Conservation (phyloP, 2,888 invertebrate species). For the Drosophila borborema region DNA sequence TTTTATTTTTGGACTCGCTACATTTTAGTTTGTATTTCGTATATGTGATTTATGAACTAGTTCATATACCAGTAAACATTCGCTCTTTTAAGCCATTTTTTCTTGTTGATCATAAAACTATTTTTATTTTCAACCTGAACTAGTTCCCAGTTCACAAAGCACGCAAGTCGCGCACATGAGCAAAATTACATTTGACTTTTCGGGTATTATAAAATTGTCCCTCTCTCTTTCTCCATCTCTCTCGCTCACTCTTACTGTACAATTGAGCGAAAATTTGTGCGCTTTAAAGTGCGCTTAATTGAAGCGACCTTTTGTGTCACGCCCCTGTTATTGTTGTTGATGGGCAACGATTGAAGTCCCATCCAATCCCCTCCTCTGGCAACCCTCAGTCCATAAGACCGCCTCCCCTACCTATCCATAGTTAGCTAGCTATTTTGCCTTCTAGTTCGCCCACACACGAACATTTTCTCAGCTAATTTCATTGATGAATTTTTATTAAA, state of each 20-base stretch:
- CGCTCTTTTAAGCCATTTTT: neutral
- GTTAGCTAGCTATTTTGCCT: neutral
- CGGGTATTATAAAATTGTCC: constrained; percentile 14
- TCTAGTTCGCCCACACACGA: constrained; percentile 20
- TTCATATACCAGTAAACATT: neutral
- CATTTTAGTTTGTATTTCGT: too few relatives aligned
- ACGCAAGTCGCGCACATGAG: neutral
- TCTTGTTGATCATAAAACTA: neutral
- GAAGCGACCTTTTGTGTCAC: constrained; percentile 73
- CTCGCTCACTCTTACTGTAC: neutral
- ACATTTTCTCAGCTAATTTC: constrained; percentile 69
- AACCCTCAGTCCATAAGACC: neutral
- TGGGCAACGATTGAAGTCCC: constrained; percentile 2
- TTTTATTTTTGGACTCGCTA: too few relatives aligned
- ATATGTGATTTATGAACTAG: neutral
- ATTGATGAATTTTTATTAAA: constrained; percentile 82
- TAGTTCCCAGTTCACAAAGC: constrained; percentile 2
- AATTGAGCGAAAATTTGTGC: constrained; percentile 55
- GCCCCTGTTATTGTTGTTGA: constrained; percentile 39
- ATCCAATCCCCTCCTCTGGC: neutral
- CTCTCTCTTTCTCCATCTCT: neutral
- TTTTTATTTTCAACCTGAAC: neutral
- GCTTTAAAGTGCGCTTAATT: constrained; percentile 70
- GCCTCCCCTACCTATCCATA: neutral
- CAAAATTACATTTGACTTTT: constrained; percentile 8